Conservation (phyloP, 2,888 invertebrate genomes). For the Chrysolina haemoptera region DNA sequence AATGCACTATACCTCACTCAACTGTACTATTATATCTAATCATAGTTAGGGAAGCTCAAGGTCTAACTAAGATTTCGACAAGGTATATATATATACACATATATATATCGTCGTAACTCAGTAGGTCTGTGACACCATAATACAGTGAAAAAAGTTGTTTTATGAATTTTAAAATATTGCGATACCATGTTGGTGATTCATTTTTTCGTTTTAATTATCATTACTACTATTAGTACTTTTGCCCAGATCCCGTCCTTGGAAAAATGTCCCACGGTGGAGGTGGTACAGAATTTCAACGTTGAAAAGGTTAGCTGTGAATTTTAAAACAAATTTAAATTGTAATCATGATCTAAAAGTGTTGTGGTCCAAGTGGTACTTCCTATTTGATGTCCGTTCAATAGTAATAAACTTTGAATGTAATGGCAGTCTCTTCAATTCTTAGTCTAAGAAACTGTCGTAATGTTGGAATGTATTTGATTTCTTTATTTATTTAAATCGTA, state of each 20-base stretch:
- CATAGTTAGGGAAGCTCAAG: slow-evolving; percentile 1
- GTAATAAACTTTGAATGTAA: too few species aligned
- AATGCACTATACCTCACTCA: not conserved
- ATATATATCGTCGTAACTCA: not conserved
- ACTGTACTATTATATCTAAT: slow-evolving; percentile 11
- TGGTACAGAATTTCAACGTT: slow-evolving; percentile 22
- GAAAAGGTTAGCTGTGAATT: slow-evolving; percentile 17
- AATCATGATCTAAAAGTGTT: too few species aligned
- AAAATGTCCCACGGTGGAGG: slow-evolving; percentile 8
- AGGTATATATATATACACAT: not conserved
- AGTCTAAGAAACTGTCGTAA: too few species aligned
- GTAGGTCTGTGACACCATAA: slow-evolving; percentile 1
- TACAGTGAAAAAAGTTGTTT: not conserved
- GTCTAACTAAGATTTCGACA: not conserved
- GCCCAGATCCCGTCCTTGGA: slow-evolving; percentile 9
- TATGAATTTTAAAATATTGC: not conserved
- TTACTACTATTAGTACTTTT: not conserved
- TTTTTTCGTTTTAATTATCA: not conserved
- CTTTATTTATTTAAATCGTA: too few species aligned
- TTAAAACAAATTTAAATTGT: not conserved
- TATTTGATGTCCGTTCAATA: too few species aligned
- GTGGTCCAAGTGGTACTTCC: too few species aligned
- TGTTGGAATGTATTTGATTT: too few species aligned
- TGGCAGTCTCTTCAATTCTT: too few species aligned
- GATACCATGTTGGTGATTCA: not conserved